These are phyloP conservation scores for Halcyon smyrnensis DNA, from an alignment of 2,797 vertebrate species.

Conservation along the genomic window DNA sequence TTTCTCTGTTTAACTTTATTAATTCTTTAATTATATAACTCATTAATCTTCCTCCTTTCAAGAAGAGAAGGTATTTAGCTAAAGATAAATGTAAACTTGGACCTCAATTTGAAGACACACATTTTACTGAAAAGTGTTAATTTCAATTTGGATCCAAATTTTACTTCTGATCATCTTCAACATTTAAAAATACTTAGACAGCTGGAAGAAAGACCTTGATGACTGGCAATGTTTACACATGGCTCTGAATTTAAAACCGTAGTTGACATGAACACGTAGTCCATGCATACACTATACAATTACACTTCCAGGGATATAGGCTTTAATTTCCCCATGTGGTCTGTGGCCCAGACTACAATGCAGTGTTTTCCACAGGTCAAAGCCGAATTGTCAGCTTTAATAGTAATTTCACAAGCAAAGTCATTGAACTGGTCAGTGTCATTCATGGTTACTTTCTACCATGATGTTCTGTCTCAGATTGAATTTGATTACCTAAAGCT, in stretches of 20 bases:
- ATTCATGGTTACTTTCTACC: constrained; percentile 48
- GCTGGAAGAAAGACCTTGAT: background rate
- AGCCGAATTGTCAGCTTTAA: constrained; percentile 3
- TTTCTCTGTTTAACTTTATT: background rate
- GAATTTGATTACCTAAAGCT: constrained; percentile 48
- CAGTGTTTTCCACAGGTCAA: background rate
- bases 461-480: constrained; percentile 52
- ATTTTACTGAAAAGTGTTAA: background rate
- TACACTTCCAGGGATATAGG: background rate
- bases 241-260: background rate
- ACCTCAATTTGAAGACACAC: background rate
- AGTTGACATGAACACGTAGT: background rate
- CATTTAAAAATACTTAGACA: background rate
- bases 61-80: background rate
- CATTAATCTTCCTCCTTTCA: background rate
- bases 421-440: background rate
- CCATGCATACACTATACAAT: background rate
- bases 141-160: background rate
- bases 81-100: background rate
- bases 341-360: background rate
- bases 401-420: constrained; percentile 53
- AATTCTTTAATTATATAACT: background rate
- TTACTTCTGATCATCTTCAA: background rate
- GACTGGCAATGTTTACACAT: background rate
- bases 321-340: background rate